A percentile compares a stretch with the other conserved stretches of the same genome.
These are phyloP conservation scores for Octomys mimax DNA, from an alignment of 2,797 vertebrate species.

Conservation along the genomic window DNA sequence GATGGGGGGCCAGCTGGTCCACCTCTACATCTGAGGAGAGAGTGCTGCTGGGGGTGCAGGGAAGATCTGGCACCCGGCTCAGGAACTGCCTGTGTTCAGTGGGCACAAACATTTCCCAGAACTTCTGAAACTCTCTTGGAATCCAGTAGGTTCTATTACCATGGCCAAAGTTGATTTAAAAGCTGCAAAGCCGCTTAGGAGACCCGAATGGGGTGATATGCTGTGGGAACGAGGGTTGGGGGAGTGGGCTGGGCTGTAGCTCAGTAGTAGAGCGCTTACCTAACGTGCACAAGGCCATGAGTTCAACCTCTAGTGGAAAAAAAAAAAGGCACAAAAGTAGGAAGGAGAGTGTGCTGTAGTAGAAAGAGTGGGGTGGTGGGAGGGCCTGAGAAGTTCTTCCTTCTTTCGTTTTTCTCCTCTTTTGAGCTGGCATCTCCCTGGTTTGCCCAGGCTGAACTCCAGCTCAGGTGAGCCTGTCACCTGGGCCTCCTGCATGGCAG, in stretches of 20 bases:
- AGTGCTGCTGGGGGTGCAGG: neutral
- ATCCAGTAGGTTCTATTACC: slow-evolving; percentile 41
- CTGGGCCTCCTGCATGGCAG: neutral
- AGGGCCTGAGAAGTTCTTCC: neutral
- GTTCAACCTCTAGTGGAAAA: neutral
- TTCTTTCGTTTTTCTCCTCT: no score
- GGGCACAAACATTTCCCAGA: slow-evolving; percentile 55
- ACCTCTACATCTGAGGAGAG: neutral
- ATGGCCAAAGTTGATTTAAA: slow-evolving; percentile 67
- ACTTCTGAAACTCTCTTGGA: slow-evolving; percentile 45
- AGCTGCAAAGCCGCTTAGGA: slow-evolving; percentile 57
- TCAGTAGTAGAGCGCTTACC: neutral
- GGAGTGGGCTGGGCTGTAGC: neutral
- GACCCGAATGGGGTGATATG: neutral
- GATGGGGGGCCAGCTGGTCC: neutral
- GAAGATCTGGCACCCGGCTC: neutral
- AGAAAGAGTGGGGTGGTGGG: neutral
- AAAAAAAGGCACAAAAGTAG: neutral
- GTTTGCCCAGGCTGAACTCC: neutral
- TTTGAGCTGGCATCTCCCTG: neutral
- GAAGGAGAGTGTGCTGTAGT: neutral
- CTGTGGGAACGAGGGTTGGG: neutral
- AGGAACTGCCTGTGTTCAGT: slow-evolving; percentile 51
- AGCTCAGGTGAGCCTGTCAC: neutral
- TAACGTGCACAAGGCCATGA: neutral